Conservation (phyloP, 1,140 invertebrate species). For the Palaemon carinicauda region DNA sequence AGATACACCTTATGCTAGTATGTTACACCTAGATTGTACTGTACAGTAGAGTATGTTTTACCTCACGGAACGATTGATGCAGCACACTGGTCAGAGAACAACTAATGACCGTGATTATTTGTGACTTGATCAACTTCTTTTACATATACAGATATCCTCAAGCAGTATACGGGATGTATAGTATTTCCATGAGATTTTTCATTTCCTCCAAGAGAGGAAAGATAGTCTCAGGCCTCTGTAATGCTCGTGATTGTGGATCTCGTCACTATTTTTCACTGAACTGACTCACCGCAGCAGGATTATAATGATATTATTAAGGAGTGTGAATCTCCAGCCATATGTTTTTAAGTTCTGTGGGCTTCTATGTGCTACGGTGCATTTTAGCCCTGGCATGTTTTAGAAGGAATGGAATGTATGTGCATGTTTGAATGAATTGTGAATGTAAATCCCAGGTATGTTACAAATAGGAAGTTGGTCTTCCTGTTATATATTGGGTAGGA, state of each 20-base stretch:
- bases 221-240: not conserved
- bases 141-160: not conserved
- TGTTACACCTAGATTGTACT: not conserved
- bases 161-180: not conserved
- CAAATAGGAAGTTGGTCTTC: too few species aligned
- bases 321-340: slow-evolving; percentile 20
- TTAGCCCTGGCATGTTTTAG: not conserved
- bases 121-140: not conserved
- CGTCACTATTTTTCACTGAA: not conserved
- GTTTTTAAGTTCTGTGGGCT: not conserved
- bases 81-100: slow-evolving; percentile 11
- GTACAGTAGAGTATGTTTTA: not conserved
- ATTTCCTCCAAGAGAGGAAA: not conserved
- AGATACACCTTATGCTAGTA: not conserved
- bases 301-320: slow-evolving; percentile 16
- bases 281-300: slow-evolving; percentile 34
- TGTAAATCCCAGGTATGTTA: too few species aligned
- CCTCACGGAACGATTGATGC: not conserved
- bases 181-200: slow-evolving; percentile 3
- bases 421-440: not conserved
- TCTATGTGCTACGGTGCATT: not conserved
- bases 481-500: too few species aligned
- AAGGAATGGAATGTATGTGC: not conserved
- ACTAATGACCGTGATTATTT: not conserved
- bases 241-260: slow-evolving; percentile 34